Evolutionary conservation across 1,140 invertebrate species (phyloP), one percentile per base, ranked within the genome.

Genomic region (Psix sp.): DNA sequence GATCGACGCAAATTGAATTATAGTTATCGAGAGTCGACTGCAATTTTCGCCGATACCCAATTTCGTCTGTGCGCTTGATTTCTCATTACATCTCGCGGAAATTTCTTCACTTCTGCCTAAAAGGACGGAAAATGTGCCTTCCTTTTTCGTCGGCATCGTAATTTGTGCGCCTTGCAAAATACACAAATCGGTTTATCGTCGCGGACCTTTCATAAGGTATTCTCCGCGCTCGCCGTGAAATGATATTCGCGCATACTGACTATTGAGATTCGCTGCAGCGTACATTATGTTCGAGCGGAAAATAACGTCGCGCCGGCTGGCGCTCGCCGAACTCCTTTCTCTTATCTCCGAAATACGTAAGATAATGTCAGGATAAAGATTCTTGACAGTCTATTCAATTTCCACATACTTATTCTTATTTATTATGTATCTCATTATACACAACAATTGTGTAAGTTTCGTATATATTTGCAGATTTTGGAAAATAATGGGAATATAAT

Each of bases 1-100:
- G 48, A 71, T 71, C 66, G 49, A 49, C 49, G 17, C 57, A 71
- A 71, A 71, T 46, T 56, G 56, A 71, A 62, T 71, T 71, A 62
- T 56, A 39, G 49, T 62, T 71, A 35, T 48, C 57, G 45, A 48
- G 43, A 48, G 49, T 48, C 35, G 36, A 15, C 43, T 15, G 42
- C 56, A 62, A 71, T 56, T 56, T 62, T 54, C 35, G 56, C 16
- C 31, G 48, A 48, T 60, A 70, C 48, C 56, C 54, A 68, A 68
- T 68, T 52, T 54, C 38, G 40, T 43, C 24, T 36, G 33, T 10
- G 14, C 17, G 21, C 42, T 45, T 68, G 45, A 68, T 68, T 68
- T 68, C 54, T 68, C 65, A 66, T 66, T 49, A 46, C 40, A 24
- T 1, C 31, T 39, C n/a, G 17, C 49, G 33, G 49, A 57, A 67